Base-by-base conservation (phyloP, 2,113 vertebrate species). In the Alligator sinensis region DNA sequence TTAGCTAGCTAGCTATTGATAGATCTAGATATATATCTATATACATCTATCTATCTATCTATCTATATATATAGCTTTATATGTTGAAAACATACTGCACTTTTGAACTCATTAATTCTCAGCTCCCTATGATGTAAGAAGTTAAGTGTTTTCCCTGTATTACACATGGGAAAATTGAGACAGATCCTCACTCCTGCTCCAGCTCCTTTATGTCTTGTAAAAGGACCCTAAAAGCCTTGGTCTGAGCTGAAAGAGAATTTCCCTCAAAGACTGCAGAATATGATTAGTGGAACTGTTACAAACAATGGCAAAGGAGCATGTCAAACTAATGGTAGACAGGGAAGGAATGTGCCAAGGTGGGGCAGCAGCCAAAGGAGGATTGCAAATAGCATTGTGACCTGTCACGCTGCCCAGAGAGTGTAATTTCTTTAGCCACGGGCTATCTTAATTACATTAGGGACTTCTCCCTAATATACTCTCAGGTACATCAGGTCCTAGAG, bases 391-490 rank as follows among this genome's bases (percentile, higher is more conserved):
- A 54, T 64, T 2, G 0, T 34, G 88, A 77, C 74, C 66, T 80
- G 61, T 80, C 17, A 5, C 74, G 24, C 70, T 54, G 7, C 8
- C 25, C 72, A 0, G 1, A 72, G 30, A 1, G 4, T 84, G 12
- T 28, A 27, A 11, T 55, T 78, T 1, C 61, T 38, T 84, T 11
- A 34, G 1, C 30, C 64, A 82, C 14, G 14, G 16, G 70, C 91
- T 82, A 80, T 18, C 87, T 86, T 88, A 70, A 91, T 90, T 82
- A 68, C 70, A 82, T 94, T 58, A 74, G 66, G 66, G 81, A 28
- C 76, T 28, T 77, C 75, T 11, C 47, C 47, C 47, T 47, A 47
- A 47, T 47, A 7, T 47, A 47, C 47, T 47, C 47, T 47, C 47
- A 47, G 47, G 47, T 47, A 47, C 47, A 47, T 47, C 61, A 88